Base-by-base conservation (phyloP, 2,113 vertebrate species). In the Potamarius usumacintae region DNA sequence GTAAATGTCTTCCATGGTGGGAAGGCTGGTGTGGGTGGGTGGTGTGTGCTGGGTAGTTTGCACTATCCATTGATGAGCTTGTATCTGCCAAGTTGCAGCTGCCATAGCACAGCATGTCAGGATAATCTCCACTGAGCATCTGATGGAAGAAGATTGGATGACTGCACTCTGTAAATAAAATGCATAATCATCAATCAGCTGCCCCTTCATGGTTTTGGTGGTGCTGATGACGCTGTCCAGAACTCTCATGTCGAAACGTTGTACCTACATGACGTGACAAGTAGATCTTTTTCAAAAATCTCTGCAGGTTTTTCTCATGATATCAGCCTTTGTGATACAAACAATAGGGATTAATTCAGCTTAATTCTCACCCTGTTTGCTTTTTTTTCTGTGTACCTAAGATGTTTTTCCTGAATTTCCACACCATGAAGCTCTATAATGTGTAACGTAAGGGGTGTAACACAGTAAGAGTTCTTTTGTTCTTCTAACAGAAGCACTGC, bases 111-210 rank as follows among this genome's bases (percentile, higher is more conserved):
- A 76, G 67, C 34, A 60, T 77, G 83, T 72, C 83, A 85, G 25
- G 82, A 83, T 83, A 62, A 83, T 83, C 48, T 83, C 62, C 62
- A 53, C 25, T 67, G 82, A 25, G 62, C 62, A 69, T 67, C 62
- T 83, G 82, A 65, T 83, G 82, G 42, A 83, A 34, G 42, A 82
- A 48, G 62, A 65, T 48, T 65, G 25, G 62, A 67, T 67, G 52
- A 67, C 82, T 83, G 62, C 42, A 67, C 62, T 30, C 14, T 83
- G 48, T 11, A 67, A 52, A 83, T 67, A 83, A 83, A 83, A 17
- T 50, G 58, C 14, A 25, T 82, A 82, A 65, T 65, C 78, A 63
- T 82, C 60, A 65, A 10, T 65, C 81, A 65, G 81, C 60, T 81
- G 55, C 17, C 57, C 12, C 57, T 42, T 42, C 1, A 6, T 0